phyloP scores from a whole-genome alignment of 2,113 vertebrate species.

The Rallus limicola region DNA sequence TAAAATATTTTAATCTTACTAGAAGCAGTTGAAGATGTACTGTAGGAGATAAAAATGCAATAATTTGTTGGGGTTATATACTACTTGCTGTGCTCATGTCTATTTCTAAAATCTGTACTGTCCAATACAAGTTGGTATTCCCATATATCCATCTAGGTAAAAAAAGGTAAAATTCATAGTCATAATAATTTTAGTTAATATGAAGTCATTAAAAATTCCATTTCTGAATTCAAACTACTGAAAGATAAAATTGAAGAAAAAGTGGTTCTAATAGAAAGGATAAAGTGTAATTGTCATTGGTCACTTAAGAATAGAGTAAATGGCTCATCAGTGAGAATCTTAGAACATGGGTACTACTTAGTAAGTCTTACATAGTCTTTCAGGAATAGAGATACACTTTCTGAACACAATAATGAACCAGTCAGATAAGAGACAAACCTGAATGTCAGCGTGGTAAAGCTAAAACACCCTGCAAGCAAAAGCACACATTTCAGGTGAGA shows the following conservation, averaged over 20 bases:
- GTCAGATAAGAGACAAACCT: not conserved
- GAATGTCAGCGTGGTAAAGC: not conserved
- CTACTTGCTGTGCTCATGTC: not conserved
- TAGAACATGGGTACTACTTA: not conserved
- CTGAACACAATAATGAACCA: not conserved
- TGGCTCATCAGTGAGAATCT: not conserved
- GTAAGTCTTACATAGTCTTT: not conserved
- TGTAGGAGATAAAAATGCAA: not conserved
- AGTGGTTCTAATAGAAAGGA: not conserved
- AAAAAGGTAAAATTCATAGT: not conserved
- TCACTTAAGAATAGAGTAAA: not conserved
- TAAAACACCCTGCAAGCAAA: not conserved
- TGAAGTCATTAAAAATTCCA: not conserved
- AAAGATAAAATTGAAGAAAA: not conserved
- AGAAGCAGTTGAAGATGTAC: not conserved
- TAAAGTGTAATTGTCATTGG: accelerated
- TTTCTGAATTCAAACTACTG: not conserved
- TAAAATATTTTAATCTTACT: not conserved
- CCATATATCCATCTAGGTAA: not conserved
- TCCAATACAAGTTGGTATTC: not conserved
- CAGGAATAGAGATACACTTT: not conserved
- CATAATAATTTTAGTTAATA: not conserved
- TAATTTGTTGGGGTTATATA: not conserved
- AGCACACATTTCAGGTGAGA: not conserved
- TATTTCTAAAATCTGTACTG: not conserved